Evolutionary conservation across 2,797 vertebrate genomes (phyloP).

Genomic region (Cyprinella venusta): DNA sequence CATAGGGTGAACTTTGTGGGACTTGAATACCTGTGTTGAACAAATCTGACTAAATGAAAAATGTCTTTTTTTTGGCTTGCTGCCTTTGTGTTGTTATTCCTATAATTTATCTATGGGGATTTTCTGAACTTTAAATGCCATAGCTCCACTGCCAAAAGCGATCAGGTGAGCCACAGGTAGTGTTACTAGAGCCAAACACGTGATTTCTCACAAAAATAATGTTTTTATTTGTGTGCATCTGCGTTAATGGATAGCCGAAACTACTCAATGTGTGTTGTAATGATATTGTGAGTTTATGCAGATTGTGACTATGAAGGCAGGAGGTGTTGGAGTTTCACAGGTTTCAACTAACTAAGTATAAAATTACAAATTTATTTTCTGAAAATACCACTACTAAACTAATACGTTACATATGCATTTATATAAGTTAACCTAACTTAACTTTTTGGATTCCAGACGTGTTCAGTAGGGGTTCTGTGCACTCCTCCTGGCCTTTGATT

Average conservation of each 20-base stretch:
- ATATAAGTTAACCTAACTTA: neutral
- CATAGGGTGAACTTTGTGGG: neutral
- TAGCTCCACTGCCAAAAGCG: neutral
- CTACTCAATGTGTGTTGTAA: neutral
- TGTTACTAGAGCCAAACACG: neutral
- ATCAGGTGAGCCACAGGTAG: constrained; percentile 6
- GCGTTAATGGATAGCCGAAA: neutral
- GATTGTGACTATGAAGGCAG: constrained; percentile 1
- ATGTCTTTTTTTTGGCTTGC: neutral
- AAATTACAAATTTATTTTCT: neutral
- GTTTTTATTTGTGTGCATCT: neutral
- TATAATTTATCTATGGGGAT: neutral
- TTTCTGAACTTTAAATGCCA: neutral
- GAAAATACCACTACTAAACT: neutral
- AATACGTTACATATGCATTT: neutral
- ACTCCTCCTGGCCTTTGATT: neutral
- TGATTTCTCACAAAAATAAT: neutral
- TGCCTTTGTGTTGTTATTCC: constrained; percentile 7
- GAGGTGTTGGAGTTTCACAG: neutral
- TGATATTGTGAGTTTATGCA: constrained; percentile 11
- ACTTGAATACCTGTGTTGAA: neutral
- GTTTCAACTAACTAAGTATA: neutral
- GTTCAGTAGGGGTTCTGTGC: neutral
- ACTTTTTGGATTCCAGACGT: neutral
- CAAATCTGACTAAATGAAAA: neutral